These are phyloP conservation scores for Montipora capitata DNA, from an alignment of 92 coral and sea anemone species.

Conservation along the genomic window DNA sequence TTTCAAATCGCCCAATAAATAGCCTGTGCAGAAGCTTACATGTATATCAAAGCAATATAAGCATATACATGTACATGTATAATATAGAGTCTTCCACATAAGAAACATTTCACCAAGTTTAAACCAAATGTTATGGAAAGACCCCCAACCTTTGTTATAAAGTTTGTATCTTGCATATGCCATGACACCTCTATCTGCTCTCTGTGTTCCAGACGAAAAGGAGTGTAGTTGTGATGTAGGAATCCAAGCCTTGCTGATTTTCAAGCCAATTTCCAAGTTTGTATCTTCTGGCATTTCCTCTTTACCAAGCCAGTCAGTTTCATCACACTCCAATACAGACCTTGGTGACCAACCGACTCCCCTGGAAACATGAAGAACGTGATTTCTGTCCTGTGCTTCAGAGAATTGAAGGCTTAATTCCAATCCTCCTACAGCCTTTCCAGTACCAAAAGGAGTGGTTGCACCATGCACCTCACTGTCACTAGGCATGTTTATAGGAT, in stretches of 20 bases:
- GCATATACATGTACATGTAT: too few relatives aligned
- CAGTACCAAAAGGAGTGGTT: neutral
- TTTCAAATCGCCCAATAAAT: too few relatives aligned
- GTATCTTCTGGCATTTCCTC: constrained; percentile 27
- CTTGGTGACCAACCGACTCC: constrained; percentile 96
- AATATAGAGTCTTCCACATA: too few relatives aligned
- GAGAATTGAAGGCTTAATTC: constrained; percentile 84
- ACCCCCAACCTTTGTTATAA: constrained; percentile 84
- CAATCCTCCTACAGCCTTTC: constrained; percentile 89
- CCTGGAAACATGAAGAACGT: constrained; percentile 84
- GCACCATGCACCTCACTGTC: constrained; percentile 5
- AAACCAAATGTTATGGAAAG: too few relatives aligned
- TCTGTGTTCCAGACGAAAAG: constrained; percentile 23
- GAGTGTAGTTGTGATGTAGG: constrained; percentile 71
- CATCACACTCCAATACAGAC: constrained; percentile 81
- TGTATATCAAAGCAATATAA: too few relatives aligned
- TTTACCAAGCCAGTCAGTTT: constrained; percentile 56
- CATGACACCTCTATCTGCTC: constrained; percentile 50
- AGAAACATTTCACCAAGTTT: too few relatives aligned
- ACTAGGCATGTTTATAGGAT: constrained; percentile 58
- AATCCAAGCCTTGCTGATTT: constrained; percentile 86
- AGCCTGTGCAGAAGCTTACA: too few relatives aligned
- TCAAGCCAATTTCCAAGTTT: constrained; percentile 71
- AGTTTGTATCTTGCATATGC: constrained; percentile 94
- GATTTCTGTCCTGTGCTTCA: constrained; percentile 84